Evolutionary conservation across 2,113 vertebrate genomes (phyloP).

Genomic region (Barnardius zonarius): DNA sequence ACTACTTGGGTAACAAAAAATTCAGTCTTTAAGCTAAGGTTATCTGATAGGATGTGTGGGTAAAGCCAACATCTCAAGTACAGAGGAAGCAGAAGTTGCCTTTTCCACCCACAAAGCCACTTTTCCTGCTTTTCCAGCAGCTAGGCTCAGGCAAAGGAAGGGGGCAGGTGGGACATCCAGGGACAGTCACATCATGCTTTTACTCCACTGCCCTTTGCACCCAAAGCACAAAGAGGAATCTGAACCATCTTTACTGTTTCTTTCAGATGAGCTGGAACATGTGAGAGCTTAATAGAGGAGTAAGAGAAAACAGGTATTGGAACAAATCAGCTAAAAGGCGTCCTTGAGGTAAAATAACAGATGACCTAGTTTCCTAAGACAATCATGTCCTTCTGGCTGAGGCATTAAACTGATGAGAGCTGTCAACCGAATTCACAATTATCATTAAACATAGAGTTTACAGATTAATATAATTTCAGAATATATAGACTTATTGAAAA

Average conservation of each 20-base stretch:
- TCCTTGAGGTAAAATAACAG: neutral
- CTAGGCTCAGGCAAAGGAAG: neutral
- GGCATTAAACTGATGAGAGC: neutral
- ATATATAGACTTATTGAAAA: neutral
- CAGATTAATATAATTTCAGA: neutral
- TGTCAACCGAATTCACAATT: neutral
- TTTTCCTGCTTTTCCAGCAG: neutral
- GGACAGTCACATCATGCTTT: neutral
- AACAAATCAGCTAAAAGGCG: neutral
- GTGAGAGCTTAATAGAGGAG: accelerated
- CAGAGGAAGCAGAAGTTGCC: neutral
- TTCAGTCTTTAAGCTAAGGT: neutral
- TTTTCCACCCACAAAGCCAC: neutral
- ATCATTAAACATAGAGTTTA: neutral
- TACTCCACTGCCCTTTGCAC: accelerated
- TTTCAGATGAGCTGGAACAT: too few relatives aligned
- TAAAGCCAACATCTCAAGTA: neutral
- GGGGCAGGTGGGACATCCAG: too few relatives aligned
- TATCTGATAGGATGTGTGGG: too few relatives aligned
- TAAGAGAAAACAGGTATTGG: neutral
- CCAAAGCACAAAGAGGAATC: neutral
- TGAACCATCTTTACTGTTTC: accelerated
- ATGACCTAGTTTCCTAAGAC: accelerated
- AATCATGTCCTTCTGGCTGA: neutral
- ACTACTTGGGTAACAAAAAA: neutral